Evolutionary conservation across 2,797 vertebrate genomes (phyloP), one percentile per base, ranked within the genome.

Genomic region (Fratercula arctica): DNA sequence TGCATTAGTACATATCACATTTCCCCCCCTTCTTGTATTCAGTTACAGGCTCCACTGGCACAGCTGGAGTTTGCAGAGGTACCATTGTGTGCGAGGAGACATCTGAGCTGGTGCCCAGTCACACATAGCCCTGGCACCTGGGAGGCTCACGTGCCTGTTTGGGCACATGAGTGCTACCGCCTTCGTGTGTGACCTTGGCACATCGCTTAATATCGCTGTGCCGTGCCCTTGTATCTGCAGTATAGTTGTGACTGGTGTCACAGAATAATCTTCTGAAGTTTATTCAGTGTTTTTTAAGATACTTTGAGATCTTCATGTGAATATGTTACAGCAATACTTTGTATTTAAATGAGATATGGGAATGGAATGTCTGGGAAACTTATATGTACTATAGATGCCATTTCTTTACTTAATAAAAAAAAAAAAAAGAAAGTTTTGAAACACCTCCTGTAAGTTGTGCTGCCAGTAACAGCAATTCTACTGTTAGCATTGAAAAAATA

Each of bases 371-470:
- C 51, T 9, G 17, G 57, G 81, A 87, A 68, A 57, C 23, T 24
- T 77, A 1, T 1, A 7, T 29, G 19, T 43, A 26, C 10, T 70
- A 41, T 46, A 26, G 28, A 31, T 69, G 61, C 4, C 0, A 2
- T 88, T 90, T 73, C n/a, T 75, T 18, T 78, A 15, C 26, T 72
- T 21, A 46, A 41, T 13, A 85, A 75, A 16, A 41, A 41, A 85
- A 75, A 16, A 19, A 21, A 21, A 46, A 6, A 46, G 9, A 48
- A 82, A n/a, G 18, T 85, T 93, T 89, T 59, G 39, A 80, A 74
- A 85, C 4, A 16, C 9, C 12, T 48, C 19, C 48, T 74, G 10
- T 83, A 79, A 69, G 39, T 18, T 78, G 1, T 20, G 33, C 39
- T 81, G 51, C 29, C 19, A 64, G 4, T 60, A 87, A 63, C 74